phyloP scores from a whole-genome alignment of 1,140 invertebrate genomes.

The Pteromalus puparum region DNA sequence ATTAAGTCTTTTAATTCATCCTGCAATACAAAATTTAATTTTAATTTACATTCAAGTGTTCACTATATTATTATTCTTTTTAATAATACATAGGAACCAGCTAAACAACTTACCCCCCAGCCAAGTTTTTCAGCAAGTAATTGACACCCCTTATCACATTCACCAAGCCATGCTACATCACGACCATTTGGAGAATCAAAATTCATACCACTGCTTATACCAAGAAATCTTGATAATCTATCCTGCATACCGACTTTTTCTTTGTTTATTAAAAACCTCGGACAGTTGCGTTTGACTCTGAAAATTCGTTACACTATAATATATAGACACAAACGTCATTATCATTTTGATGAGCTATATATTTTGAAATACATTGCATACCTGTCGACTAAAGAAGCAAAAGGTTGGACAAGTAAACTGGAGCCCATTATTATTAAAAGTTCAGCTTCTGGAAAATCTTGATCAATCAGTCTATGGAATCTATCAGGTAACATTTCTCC shows the following conservation, averaged over 20 bases:
- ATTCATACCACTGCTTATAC: conserved; percentile 79
- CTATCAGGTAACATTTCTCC: conserved; percentile 89
- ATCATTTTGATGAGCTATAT: too few species aligned
- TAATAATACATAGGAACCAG: conserved; percentile 36
- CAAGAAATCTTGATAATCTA: conserved; percentile 76
- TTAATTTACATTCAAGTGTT: not conserved
- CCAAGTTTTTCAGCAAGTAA: conserved; percentile 88
- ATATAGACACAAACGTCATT: conserved; percentile 46
- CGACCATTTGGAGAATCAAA: conserved; percentile 80
- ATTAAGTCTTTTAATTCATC: conserved; percentile 80
- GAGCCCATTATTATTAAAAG: conserved; percentile 96
- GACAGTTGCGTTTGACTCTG: conserved; percentile 83
- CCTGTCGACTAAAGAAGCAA: conserved; percentile 91
- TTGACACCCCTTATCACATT: conserved; percentile 91
- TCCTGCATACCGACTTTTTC: conserved; percentile 82
- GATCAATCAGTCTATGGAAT: conserved; percentile 81
- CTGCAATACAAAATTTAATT: conserved; percentile 68
- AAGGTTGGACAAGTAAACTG: conserved; percentile 95
- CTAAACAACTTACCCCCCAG: conserved; percentile 81
- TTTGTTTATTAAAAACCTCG: conserved; percentile 90
- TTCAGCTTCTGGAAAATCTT: conserved; percentile 92
- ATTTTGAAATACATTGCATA: conserved; percentile 69
- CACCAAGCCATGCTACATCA: conserved; percentile 91
- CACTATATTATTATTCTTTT: not conserved
- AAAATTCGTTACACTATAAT: conserved; percentile 19